Base-by-base conservation (phyloP, 2,888 invertebrate genomes). In the Chrysodeixis includens region DNA sequence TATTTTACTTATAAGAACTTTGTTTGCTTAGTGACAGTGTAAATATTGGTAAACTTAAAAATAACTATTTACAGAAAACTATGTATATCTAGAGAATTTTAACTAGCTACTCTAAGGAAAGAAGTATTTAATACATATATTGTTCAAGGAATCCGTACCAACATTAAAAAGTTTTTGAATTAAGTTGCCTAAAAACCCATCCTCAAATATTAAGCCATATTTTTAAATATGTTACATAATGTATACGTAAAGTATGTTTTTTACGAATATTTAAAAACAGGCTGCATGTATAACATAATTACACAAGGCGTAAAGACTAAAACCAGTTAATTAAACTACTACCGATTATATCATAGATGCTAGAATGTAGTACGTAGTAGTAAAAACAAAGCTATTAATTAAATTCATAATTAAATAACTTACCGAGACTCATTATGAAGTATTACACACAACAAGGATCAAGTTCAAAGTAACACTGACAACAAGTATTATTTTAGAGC, bases 371-470 rank as follows among this genome's bases (percentile, higher is more conserved):
- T 16, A 7, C n/a, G 18, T 44, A 16, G 1, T 0, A 44, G 10
- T 16, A 1, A 40, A 6, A n/a, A n/a, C 46, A 9, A 8, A 46
- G 46, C 46, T 46, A 20, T 56, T 46, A 57, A 56, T 44, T 30
- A 52, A 57, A 62, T 8, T 58, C 22, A 53, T 56, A 14, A 26
- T 4, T 26, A 26, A 26, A 26, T 7, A 51, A 83, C 84, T 84
- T 56, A 84, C 84, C 84, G 20, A 78, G 62, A 67, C 80, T 78
- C 84, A 84, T 84, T 54, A 68, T 79, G 56, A 44, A 26, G 51
- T 69, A 66, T 61, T 69, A 57, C 65, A 74, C 32, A 62, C 54
- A 55, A 18, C 12, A 30, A 8, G 30, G 12, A 62, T 20, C 65
- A 67, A 63, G 69, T 77, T 66, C 64, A 70, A 75, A 78, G 61